Percentiles rank a stretch among this genome's conserved stretches.
Evolutionary conservation across 2,797 vertebrate species (phyloP).

Genomic region (Micropoecilia bifurca): DNA sequence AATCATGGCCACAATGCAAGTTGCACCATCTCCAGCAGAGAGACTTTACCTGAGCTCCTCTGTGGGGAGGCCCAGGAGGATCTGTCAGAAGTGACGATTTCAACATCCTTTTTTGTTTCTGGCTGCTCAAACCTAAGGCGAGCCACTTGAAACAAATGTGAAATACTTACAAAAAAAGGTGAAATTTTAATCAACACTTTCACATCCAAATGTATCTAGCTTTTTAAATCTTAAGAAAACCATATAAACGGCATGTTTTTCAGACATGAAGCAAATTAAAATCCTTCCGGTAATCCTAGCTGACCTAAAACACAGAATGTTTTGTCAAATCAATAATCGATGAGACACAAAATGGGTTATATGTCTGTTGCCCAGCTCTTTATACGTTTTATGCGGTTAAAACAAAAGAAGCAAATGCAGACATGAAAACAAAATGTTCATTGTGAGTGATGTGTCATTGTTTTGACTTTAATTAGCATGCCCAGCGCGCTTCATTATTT

Average conservation of each 20-base stretch:
- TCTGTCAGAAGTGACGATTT: no score
- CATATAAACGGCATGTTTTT: background rate
- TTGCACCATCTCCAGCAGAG: background rate
- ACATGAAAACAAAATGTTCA: background rate
- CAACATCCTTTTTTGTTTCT: no score
- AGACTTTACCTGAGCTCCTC: no score
- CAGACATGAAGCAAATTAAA: background rate
- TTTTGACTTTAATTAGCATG: background rate
- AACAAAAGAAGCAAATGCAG: background rate
- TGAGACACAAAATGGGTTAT: background rate
- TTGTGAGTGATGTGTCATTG: background rate
- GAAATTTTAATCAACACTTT: no score
- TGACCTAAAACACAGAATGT: background rate
- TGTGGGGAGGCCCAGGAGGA: no score
- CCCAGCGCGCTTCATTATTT: background rate
- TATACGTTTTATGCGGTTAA: background rate
- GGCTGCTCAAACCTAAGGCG: no score
- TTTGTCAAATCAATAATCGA: background rate
- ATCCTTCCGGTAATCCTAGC: background rate
- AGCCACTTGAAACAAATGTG: no score
- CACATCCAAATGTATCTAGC: background rate
- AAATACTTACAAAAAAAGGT: no score
- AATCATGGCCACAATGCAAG: background rate
- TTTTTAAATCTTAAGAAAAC: background rate
- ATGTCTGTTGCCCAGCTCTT: no score